These are phyloP conservation scores for Mesorhabditis belari DNA, from an alignment of 2,888 invertebrate genomes.

Conservation along the genomic window DNA sequence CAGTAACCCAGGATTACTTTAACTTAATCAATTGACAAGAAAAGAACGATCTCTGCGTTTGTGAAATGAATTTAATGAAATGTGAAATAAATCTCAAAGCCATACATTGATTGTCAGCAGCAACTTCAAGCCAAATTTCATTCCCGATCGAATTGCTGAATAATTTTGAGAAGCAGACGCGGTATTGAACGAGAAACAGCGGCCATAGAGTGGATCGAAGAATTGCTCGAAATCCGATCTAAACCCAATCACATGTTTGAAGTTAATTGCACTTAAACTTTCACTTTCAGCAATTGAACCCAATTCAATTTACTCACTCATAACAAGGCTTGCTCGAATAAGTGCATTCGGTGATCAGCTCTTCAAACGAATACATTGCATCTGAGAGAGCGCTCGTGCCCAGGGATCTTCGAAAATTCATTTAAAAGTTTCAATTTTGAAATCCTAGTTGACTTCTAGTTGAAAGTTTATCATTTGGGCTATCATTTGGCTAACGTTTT, in stretches of 20 bases:
- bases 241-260: not conserved
- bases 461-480: too few species aligned
- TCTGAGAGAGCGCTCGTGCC: not conserved
- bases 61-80: too few species aligned
- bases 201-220: slow-evolving; percentile 28
- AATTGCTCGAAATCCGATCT: slow-evolving; percentile 22
- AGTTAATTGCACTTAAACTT: not conserved
- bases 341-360: slow-evolving; percentile 29
- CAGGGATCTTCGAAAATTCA: not conserved
- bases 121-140: slow-evolving; percentile 26
- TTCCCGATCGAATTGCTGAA: slow-evolving; percentile 22
- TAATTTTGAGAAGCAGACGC: slow-evolving; percentile 11
- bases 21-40: too few species aligned
- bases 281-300: too few species aligned
- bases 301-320: slow-evolving; percentile 7
- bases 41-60: too few species aligned
- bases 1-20: too few species aligned
- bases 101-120: slow-evolving; percentile 23
- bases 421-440: too few species aligned
- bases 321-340: slow-evolving; percentile 21
- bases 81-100: not conserved
- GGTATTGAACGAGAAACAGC: slow-evolving; percentile 31
- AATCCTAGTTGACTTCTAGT: too few species aligned
- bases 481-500: too few species aligned
- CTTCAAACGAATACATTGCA: slow-evolving; percentile 21